These are phyloP conservation scores for Accipiter badius DNA, from an alignment of 2,797 vertebrate genomes.

Conservation along the genomic window DNA sequence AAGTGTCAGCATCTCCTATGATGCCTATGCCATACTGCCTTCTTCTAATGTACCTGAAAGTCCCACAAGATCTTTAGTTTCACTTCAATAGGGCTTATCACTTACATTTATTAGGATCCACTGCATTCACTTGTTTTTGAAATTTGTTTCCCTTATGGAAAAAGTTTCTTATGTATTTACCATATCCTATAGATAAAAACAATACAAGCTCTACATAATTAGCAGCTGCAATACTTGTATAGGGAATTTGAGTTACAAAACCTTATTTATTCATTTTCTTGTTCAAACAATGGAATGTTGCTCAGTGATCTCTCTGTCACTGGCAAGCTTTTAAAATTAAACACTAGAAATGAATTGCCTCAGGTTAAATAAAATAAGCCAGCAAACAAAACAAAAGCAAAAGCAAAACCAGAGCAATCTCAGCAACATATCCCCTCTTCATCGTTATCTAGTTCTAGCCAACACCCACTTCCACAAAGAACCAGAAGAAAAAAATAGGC, in stretches of 20 bases:
- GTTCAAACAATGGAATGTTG: not conserved
- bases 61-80: not conserved
- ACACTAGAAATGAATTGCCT: not conserved
- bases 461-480: constrained; percentile 46
- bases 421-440: not conserved
- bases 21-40: not conserved
- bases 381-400: constrained; percentile 40
- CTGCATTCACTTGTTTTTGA: not conserved
- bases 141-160: not conserved
- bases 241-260: not conserved
- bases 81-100: not conserved
- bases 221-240: not conserved
- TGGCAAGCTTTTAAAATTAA: constrained; percentile 25
- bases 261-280: not conserved
- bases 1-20: not conserved
- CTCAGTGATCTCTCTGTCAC: not conserved
- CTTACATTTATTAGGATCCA: not conserved
- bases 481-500: constrained; percentile 10
- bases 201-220: not conserved
- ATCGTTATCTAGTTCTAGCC: constrained; percentile 1
- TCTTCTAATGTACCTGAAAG: not conserved
- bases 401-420: not conserved
- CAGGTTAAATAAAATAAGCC: constrained; percentile 17
- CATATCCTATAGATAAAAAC: not conserved
- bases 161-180: not conserved